Evolutionary conservation across 2,888 invertebrate species (phyloP).

Genomic region (Apamea monoglypha): DNA sequence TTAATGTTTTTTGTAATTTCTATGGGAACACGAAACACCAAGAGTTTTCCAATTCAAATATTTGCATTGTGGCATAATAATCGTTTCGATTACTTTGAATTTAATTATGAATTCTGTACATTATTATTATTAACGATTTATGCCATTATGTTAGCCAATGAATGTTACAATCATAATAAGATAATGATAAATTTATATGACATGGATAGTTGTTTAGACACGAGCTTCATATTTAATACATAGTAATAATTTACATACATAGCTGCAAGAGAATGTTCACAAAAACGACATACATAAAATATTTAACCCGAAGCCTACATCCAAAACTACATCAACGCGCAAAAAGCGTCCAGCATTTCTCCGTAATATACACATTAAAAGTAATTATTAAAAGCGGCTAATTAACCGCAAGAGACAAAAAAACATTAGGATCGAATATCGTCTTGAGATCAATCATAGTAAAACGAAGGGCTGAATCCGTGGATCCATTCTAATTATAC

Average conservation of each 20-base stretch:
- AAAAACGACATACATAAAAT: constrained; percentile 84
- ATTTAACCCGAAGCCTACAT: constrained; percentile 84
- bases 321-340: constrained; percentile 86
- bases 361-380: constrained; percentile 83
- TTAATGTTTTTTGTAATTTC: constrained; percentile 74
- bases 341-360: constrained; percentile 85
- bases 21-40: constrained; percentile 81
- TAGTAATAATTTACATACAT: constrained; percentile 87
- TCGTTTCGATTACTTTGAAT: constrained; percentile 69
- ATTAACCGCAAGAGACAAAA: constrained; percentile 82
- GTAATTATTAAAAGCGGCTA: constrained; percentile 82
- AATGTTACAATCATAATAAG: constrained; percentile 71
- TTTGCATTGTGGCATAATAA: constrained; percentile 62
- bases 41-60: constrained; percentile 72
- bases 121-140: constrained; percentile 62
- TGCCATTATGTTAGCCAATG: constrained; percentile 71
- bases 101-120: constrained; percentile 68
- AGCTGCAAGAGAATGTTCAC: constrained; percentile 84
- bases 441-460: constrained; percentile 89
- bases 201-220: constrained; percentile 79
- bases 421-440: constrained; percentile 88
- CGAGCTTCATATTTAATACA: constrained; percentile 81
- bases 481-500: constrained; percentile 78
- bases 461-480: constrained; percentile 78
- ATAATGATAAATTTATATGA: constrained; percentile 76